Evolutionary conservation across 1,140 invertebrate species (phyloP).

Genomic region (Drosophila guanche): DNA sequence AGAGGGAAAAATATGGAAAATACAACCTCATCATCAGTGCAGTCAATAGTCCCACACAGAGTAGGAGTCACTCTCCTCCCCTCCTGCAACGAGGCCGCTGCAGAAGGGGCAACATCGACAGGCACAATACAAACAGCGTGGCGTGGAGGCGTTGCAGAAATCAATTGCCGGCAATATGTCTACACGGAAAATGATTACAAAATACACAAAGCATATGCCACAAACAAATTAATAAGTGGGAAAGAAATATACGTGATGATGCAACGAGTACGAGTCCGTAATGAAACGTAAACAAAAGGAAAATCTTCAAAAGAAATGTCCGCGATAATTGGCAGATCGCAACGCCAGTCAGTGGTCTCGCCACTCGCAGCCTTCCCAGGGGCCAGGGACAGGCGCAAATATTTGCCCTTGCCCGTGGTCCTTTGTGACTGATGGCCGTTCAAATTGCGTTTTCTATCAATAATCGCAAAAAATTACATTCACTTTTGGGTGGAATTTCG

Average conservation of each 20-base stretch:
- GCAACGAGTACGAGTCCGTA: conserved; percentile 31
- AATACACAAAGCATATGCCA: conserved; percentile 63
- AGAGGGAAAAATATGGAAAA: too few species aligned
- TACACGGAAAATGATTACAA: conserved; percentile 48
- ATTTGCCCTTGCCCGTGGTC: conserved; percentile 28
- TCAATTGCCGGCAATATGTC: conserved; percentile 70
- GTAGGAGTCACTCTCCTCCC: not conserved
- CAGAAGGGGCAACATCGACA: conserved; percentile 11
- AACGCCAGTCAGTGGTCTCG: not conserved
- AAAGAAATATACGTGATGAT: not conserved
- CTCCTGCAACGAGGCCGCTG: conserved; percentile 2
- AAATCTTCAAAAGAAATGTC: conserved; percentile 75
- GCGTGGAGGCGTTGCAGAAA: conserved; percentile 29
- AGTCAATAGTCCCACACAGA: conserved; percentile 33
- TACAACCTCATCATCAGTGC: not conserved
- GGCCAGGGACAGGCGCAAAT: conserved; percentile 20
- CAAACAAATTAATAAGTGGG: conserved; percentile 37
- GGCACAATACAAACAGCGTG: conserved; percentile 45
- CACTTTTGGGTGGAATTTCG: conserved; percentile 18
- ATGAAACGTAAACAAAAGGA: conserved; percentile 70
- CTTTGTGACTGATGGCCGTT: conserved; percentile 50
- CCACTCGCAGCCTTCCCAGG: too few species aligned
- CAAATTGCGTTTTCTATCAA: conserved; percentile 64
- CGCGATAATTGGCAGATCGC: conserved; percentile 73
- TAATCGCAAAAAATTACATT: conserved; percentile 73